A percentile compares a stretch with the other conserved stretches of the same genome.
Conservation (phyloP, 2,797 vertebrate species). For the Lepus oiostolus region DNA sequence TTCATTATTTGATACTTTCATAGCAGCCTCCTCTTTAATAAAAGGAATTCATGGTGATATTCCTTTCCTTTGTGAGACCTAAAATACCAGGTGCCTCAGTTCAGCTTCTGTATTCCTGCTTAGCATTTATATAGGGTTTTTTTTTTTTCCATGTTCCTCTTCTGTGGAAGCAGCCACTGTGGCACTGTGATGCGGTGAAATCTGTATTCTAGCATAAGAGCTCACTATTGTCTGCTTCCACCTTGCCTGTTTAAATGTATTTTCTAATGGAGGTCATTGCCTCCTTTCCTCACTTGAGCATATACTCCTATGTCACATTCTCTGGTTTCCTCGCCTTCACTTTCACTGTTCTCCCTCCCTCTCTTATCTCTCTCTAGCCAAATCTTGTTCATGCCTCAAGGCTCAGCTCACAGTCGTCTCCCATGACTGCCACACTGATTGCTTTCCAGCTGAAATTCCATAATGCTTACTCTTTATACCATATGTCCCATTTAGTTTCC, state of each 20-base stretch:
- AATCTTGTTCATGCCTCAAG: not conserved
- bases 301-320: not conserved
- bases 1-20: conserved; percentile 9
- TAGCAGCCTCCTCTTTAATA: not conserved
- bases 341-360: not conserved
- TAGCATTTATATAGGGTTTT: not conserved
- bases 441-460: not conserved
- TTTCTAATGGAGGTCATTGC: not conserved
- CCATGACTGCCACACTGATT: not conserved
- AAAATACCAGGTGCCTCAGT: not conserved
- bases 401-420: not conserved
- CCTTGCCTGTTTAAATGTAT: not conserved
- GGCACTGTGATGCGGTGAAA: not conserved
- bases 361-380: not conserved
- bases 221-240: not conserved
- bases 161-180: not conserved
- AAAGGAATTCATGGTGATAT: not conserved
- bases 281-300: not conserved
- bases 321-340: not conserved
- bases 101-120: not conserved
- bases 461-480: not conserved
- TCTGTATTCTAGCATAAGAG: not conserved
- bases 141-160: not conserved
- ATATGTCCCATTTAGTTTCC: not conserved
- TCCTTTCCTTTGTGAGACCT: not conserved